phyloP scores from a whole-genome alignment of 64 coral and sea anemone species.

The Cladopsammia gracilis region DNA sequence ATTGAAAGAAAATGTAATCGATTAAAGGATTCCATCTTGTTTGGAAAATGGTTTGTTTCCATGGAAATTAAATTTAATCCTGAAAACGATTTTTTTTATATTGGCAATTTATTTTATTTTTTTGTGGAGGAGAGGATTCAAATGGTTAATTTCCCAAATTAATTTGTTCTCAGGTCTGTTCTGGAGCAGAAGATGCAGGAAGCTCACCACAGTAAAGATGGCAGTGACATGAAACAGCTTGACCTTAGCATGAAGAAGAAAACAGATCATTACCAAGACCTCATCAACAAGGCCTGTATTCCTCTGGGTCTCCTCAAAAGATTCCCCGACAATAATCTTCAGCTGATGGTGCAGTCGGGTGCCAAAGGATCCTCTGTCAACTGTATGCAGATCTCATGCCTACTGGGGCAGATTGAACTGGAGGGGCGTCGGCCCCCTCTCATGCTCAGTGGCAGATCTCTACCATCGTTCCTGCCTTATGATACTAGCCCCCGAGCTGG shows the following conservation, averaged over 20 bases:
- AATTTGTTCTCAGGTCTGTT: slow-evolving; percentile 28
- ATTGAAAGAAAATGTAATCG: too few relatives aligned
- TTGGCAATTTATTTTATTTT: not conserved
- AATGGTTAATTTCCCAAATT: too few relatives aligned
- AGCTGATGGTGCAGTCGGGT: slow-evolving; percentile 94
- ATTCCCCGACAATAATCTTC: slow-evolving; percentile 95
- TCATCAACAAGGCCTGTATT: slow-evolving; percentile 94
- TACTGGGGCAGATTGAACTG: slow-evolving; percentile 95
- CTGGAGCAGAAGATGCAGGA: slow-evolving; percentile 66
- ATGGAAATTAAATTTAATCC: too few relatives aligned
- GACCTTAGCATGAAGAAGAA: slow-evolving; percentile 92
- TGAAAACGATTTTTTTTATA: too few relatives aligned
- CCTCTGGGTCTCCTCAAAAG: slow-evolving; percentile 79
- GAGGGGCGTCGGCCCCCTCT: slow-evolving; percentile 94
- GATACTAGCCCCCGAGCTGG: slow-evolving; percentile 95
- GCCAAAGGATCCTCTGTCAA: slow-evolving; percentile 96
- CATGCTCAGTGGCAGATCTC: slow-evolving; percentile 93
- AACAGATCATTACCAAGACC: slow-evolving; percentile 90
- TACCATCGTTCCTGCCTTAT: slow-evolving; percentile 95
- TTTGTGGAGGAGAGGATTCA: too few relatives aligned
- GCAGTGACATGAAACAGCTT: slow-evolving; percentile 90
- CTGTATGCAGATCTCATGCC: slow-evolving; percentile 97
- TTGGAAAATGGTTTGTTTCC: too few relatives aligned
- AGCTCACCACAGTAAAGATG: slow-evolving; percentile 87
- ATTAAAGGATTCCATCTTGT: too few relatives aligned